Evolutionary conservation across 1,140 invertebrate genomes (phyloP).

Genomic region (Periplaneta americana): DNA sequence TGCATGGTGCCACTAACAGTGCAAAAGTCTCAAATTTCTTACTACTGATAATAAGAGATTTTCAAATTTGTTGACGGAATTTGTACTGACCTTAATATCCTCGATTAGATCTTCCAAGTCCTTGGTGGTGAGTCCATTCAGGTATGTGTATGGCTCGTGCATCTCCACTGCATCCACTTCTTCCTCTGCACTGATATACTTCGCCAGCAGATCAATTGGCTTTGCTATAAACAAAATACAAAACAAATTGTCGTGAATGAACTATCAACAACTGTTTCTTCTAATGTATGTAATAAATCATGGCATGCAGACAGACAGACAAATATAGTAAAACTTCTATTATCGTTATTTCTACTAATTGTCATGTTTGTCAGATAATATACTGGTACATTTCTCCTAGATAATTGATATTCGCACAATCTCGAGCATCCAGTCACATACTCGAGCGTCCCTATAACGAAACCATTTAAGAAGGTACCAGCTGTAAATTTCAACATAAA

Average conservation of each 20-base stretch:
- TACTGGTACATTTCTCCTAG: too few species aligned
- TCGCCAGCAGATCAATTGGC: conserved; percentile 95
- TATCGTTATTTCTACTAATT: too few species aligned
- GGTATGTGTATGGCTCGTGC: conserved; percentile 95
- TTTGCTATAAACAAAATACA: conserved; percentile 58
- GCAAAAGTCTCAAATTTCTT: too few species aligned
- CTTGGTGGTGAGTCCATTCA: conserved; percentile 84
- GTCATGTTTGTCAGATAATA: too few species aligned
- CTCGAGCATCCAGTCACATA: too few species aligned
- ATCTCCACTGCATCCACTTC: conserved; percentile 92
- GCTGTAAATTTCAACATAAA: too few species aligned
- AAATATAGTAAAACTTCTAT: neutral
- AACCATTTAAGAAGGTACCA: too few species aligned
- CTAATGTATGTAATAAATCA: neutral
- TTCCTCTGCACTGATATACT: conserved; percentile 92
- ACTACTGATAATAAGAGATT: too few species aligned
- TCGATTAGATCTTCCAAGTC: conserved; percentile 97
- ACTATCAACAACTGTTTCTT: neutral
- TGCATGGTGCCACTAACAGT: too few species aligned
- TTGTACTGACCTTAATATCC: conserved; percentile 82
- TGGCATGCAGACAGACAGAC: neutral
- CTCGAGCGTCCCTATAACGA: too few species aligned
- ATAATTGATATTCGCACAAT: too few species aligned
- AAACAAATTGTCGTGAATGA: neutral
- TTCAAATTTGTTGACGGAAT: too few species aligned